Evolutionary conservation across 2,113 vertebrate genomes (phyloP).

Genomic region (Eulacestoma nigropectus): DNA sequence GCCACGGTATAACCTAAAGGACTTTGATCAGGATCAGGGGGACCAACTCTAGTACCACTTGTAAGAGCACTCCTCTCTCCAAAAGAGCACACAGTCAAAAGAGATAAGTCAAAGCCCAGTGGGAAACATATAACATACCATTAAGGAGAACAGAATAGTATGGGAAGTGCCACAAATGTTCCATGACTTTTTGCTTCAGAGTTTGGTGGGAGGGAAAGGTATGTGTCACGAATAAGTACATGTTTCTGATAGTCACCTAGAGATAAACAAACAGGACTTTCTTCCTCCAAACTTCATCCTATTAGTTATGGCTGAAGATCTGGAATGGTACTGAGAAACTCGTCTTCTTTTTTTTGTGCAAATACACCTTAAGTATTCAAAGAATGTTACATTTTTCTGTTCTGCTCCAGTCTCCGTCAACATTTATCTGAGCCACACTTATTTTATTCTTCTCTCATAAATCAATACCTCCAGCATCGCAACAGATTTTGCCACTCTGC

Average conservation of each 20-base stretch:
- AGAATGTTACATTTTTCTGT: neutral
- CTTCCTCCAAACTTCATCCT: neutral
- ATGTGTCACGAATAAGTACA: neutral
- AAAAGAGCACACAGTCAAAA: neutral
- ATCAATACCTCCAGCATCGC: neutral
- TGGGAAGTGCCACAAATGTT: neutral
- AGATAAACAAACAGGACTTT: neutral
- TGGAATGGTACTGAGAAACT: neutral
- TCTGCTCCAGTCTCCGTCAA: neutral
- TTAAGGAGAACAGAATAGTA: neutral
- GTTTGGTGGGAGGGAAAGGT: neutral
- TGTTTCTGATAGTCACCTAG: neutral
- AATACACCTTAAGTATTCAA: neutral
- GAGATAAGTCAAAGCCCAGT: neutral
- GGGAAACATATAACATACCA: neutral
- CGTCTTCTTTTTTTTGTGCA: neutral
- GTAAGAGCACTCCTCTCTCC: neutral
- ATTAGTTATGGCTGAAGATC: neutral
- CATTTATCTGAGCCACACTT: neutral
- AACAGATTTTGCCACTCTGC: neutral
- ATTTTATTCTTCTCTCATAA: conserved; percentile 29
- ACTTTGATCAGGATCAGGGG: neutral
- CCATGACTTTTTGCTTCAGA: neutral
- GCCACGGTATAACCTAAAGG: neutral
- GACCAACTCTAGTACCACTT: neutral